Evolutionary conservation across 2,113 vertebrate genomes (phyloP).

Genomic region (Trochalopteron elliotii): DNA sequence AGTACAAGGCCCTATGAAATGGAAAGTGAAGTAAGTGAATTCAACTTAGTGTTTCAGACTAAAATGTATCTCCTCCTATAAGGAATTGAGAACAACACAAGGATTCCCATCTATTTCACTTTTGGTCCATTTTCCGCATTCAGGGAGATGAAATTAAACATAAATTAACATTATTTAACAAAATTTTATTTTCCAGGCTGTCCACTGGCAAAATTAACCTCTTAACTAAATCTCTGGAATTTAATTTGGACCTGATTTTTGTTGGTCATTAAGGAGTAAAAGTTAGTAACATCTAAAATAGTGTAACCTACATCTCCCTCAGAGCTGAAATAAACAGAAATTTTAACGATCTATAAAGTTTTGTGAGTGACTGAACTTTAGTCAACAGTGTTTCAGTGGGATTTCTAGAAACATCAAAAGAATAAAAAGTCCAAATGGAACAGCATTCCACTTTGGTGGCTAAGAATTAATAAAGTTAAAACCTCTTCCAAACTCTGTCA

Average conservation of each 20-base stretch:
- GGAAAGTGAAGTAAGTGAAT: background rate
- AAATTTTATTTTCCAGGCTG: constrained; percentile 42
- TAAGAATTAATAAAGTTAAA: constrained; percentile 45
- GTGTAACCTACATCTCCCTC: constrained; percentile 35
- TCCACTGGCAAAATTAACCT: constrained; percentile 25
- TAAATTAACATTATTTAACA: constrained; percentile 24
- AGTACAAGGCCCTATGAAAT: background rate
- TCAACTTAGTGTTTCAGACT: background rate
- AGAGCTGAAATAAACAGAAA: constrained; percentile 57
- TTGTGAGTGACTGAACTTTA: constrained; percentile 60
- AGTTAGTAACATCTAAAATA: constrained; percentile 37
- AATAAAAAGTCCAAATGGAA: constrained; percentile 42
- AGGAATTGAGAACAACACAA: background rate
- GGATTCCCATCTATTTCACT: background rate
- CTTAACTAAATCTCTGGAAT: constrained; percentile 33
- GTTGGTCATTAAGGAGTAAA: constrained; percentile 3
- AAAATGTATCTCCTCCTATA: background rate
- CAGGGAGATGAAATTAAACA: constrained; percentile 5
- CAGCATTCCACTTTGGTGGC: constrained; percentile 45
- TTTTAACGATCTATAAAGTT: constrained; percentile 60
- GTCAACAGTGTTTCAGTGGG: constrained; percentile 40
- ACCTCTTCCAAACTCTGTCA: constrained; percentile 38
- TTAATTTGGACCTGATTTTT: constrained; percentile 32
- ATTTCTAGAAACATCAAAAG: constrained; percentile 51
- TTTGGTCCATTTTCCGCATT: background rate